Conservation (phyloP, 2,888 invertebrate species). For the Caenorhabditis sp. region DNA sequence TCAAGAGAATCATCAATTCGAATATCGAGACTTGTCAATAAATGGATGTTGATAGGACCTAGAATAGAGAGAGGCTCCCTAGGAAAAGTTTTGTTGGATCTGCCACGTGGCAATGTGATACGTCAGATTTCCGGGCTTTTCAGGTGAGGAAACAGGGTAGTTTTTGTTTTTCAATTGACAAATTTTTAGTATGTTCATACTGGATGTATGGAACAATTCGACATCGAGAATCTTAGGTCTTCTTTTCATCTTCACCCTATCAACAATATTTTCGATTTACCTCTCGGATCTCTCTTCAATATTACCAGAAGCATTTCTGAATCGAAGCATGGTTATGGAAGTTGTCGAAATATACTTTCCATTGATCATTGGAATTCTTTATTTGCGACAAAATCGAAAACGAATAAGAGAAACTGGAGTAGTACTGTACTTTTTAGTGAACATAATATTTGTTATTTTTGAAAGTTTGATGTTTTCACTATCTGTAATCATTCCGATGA, state of each 20-base stretch:
- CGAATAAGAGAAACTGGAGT: background rate
- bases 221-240: slow-evolving; percentile 15
- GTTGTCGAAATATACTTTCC: slow-evolving; percentile 14
- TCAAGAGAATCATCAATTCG: slow-evolving; percentile 92
- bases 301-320: slow-evolving; percentile 25
- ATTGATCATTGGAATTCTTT: slow-evolving; percentile 16
- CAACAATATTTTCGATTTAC: slow-evolving; percentile 15
- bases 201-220: slow-evolving; percentile 71
- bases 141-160: background rate
- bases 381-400: slow-evolving; percentile 5
- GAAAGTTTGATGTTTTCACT: slow-evolving; percentile 2
- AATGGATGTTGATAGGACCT: slow-evolving; percentile 73
- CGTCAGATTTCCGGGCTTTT: slow-evolving; percentile 9
- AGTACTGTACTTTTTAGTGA: background rate
- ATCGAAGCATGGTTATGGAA: slow-evolving; percentile 25
- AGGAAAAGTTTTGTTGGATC: slow-evolving; percentile 29
- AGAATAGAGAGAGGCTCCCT: slow-evolving; percentile 12
- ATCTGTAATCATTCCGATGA: slow-evolving; percentile 7
- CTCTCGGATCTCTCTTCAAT: slow-evolving; percentile 23
- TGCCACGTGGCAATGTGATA: slow-evolving; percentile 12
- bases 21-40: slow-evolving; percentile 86
- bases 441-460: background rate
- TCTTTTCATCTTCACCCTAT: slow-evolving; percentile 16
- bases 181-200: slow-evolving; percentile 30
- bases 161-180: background rate